These are phyloP conservation scores for Protobothrops mucrosquamatus DNA, from an alignment of 2,113 vertebrate genomes.

Conservation along the genomic window DNA sequence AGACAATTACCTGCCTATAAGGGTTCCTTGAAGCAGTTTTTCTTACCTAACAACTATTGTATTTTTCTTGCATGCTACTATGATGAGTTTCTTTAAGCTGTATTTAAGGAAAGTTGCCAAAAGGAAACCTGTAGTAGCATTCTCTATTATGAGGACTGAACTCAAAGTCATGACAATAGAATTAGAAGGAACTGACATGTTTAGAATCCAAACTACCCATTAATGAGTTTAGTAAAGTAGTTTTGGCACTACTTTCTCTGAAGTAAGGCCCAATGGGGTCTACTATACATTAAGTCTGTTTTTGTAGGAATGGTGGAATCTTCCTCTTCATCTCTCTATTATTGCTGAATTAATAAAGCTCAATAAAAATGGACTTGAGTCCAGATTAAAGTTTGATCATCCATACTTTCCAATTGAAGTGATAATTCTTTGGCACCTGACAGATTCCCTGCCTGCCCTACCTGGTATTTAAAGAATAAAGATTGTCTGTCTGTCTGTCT, in stretches of 20 bases:
- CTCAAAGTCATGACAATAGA: background rate
- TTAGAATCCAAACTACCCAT: background rate
- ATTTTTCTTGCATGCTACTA: slow-evolving; percentile 18
- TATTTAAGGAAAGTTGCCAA: slow-evolving; percentile 44
- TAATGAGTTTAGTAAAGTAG: background rate
- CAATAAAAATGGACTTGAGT: background rate
- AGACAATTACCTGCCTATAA: background rate
- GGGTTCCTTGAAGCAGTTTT: background rate
- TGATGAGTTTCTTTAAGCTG: slow-evolving; percentile 29
- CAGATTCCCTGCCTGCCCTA: background rate
- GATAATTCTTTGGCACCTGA: background rate
- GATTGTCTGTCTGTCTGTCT: background rate
- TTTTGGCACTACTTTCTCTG: background rate
- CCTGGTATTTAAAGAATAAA: background rate
- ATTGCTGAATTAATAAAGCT: background rate
- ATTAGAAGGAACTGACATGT: background rate
- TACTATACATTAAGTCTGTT: background rate
- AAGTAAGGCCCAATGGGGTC: background rate
- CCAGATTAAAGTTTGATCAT: background rate
- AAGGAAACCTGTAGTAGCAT: slow-evolving; percentile 6
- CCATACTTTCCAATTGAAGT: background rate
- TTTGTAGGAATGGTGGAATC: background rate
- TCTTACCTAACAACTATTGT: background rate
- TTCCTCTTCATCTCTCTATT: too few relatives aligned
- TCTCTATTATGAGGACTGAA: slow-evolving; percentile 16